Conservation (phyloP, 1,140 invertebrate species). For the Bombus impatiens region DNA sequence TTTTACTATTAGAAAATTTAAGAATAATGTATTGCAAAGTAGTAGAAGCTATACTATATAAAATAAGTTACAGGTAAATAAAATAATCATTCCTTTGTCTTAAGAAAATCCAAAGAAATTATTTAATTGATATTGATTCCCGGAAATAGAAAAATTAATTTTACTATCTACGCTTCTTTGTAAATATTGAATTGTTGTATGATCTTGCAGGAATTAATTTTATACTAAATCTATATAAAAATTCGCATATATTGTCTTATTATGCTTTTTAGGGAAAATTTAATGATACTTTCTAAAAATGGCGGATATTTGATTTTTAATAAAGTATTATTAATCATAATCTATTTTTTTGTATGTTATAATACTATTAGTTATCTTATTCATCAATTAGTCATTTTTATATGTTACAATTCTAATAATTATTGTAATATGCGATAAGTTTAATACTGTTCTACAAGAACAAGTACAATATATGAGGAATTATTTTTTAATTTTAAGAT, state of each 20-base stretch:
- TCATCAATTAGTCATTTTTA: background rate
- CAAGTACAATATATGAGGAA: background rate
- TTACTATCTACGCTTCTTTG: background rate
- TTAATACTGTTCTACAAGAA: too few species aligned
- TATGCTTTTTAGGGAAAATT: background rate
- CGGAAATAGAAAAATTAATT: background rate
- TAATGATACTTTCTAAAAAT: background rate
- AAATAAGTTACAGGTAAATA: background rate
- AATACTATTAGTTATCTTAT: too few species aligned
- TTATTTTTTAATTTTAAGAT: background rate
- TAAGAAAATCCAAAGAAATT: background rate
- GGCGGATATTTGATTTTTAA: too few species aligned
- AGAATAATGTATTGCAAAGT: conserved; percentile 6
- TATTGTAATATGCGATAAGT: background rate
- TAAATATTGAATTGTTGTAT: background rate
- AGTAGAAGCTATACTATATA: background rate
- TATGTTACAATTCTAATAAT: background rate
- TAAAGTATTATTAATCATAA: too few species aligned
- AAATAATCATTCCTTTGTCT: background rate
- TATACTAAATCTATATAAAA: too few species aligned
- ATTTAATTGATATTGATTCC: background rate
- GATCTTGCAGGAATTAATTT: too few species aligned
- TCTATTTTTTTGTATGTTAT: too few species aligned
- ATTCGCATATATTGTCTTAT: background rate
- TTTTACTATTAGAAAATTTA: background rate